Conservation (phyloP, 35 echinoderm and acorn worm species). For the Stichopus chloronotus region DNA sequence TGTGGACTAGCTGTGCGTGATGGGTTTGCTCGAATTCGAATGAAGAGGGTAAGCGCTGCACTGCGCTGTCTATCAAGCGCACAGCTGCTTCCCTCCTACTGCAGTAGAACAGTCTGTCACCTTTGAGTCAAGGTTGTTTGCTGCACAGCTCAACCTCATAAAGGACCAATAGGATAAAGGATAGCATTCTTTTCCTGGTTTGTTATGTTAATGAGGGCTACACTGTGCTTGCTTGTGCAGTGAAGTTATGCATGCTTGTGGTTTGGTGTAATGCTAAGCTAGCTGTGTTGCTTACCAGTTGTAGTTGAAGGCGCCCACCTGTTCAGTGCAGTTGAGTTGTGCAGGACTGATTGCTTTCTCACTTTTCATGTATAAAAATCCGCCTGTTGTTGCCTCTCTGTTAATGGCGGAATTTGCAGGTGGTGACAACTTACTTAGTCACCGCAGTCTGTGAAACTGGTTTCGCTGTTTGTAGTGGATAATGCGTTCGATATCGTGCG, state of each 20-base stretch:
- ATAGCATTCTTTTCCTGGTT: constrained; percentile 46
- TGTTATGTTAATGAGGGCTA: constrained; percentile 51
- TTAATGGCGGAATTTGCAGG: not conserved
- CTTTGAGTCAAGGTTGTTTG: constrained; percentile 53
- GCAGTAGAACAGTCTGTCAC: constrained; percentile 46
- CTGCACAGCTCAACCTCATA: constrained; percentile 37
- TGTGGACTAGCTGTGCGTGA: not conserved
- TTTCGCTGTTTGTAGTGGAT: not conserved
- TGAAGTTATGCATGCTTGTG: constrained; percentile 31
- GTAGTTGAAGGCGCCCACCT: constrained; percentile 24
- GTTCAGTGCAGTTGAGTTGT: not conserved
- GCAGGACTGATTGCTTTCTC: not conserved
- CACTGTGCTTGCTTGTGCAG: not conserved
- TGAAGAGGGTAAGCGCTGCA: not conserved
- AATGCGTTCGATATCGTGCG: not conserved
- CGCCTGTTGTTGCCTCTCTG: not conserved
- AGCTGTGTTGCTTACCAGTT: constrained; percentile 5
- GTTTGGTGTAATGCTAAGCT: not conserved
- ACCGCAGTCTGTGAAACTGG: not conserved
- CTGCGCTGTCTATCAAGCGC: constrained; percentile 15
- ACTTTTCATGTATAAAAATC: not conserved
- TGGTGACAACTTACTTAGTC: not conserved
- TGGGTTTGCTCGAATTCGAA: not conserved
- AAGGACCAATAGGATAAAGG: constrained; percentile 47
- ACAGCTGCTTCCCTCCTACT: not conserved